Conservation (phyloP, 2,888 invertebrate species). For the Trichopoda pennipes region DNA sequence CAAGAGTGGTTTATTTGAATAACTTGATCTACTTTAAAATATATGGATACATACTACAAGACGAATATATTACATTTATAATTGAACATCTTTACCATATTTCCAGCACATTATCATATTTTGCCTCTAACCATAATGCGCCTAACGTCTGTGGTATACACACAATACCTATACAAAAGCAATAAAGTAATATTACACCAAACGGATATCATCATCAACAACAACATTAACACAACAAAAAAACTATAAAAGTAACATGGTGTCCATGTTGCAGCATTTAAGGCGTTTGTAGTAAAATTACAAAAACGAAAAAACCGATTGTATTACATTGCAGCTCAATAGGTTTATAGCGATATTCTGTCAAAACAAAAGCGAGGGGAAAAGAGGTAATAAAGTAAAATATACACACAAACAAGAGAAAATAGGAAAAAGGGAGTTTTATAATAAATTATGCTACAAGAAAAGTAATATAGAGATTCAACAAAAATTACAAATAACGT, state of each 20-base stretch:
- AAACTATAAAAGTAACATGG: slow-evolving; percentile 16
- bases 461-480: slow-evolving; percentile 10
- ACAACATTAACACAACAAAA: slow-evolving; percentile 3
- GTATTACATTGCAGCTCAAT: slow-evolving; percentile 73
- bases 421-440: slow-evolving; percentile 27
- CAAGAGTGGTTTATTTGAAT: too few species aligned
- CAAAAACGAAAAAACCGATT: slow-evolving; percentile 5
- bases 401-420: slow-evolving; percentile 27
- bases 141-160: slow-evolving; percentile 16
- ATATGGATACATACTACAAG: not conserved
- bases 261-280: slow-evolving; percentile 55
- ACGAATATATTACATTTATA: not conserved
- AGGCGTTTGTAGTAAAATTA: slow-evolving; percentile 30
- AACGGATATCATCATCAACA: slow-evolving; percentile 50
- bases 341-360: slow-evolving; percentile 80
- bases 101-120: slow-evolving; percentile 1
- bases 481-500: slow-evolving; percentile 10
- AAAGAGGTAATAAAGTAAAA: slow-evolving; percentile 60
- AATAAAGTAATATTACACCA: slow-evolving; percentile 69
- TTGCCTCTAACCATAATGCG: slow-evolving; percentile 5
- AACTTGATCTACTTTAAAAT: not conserved
- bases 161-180: slow-evolving; percentile 57
- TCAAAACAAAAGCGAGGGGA: slow-evolving; percentile 78
- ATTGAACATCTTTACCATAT: not conserved
- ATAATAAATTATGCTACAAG: slow-evolving; percentile 51